Base-by-base conservation (phyloP, 2,113 vertebrate genomes). In the Leptosomus discolor region DNA sequence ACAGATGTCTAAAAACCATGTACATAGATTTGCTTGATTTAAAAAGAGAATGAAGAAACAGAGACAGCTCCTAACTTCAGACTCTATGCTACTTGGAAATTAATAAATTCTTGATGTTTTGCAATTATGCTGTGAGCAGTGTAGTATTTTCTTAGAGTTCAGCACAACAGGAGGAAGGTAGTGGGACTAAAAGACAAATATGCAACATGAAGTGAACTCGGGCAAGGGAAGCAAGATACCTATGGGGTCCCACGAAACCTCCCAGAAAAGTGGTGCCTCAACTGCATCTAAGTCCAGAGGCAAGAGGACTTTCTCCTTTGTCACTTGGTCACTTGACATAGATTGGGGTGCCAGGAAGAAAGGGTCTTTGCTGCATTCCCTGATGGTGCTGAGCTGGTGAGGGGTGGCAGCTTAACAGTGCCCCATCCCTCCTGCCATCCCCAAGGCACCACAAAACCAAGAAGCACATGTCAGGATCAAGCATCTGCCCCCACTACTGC, bases 101-200 rank as follows among this genome's bases (percentile, higher is more conserved):
- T 5, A 98, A 98, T 98, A 98, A 98, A 98, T 68, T 86, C 69
- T 95, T 83, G 87, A 65, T 94, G 95, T 97, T 98, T 97, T 97
- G 88, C 96, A 97, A 95, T 94, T 94, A 97, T 36, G 82, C 43
- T 54, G 77, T 86, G 54, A 58, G 14, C 74, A 60, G 78, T 37
- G 39, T 56, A 29, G 12, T 84, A 8, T 90, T 97, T 97, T 83
- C 80, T 79, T 91, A 34, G 36, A 75, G n/a, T 45, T 90, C 41
- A 68, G 58, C 74, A 50, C 46, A 77, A 77, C 4, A 43, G 46
- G 60, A 88, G 69, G 22, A 67, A 90, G 75, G 23, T 46, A 82
- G 61, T 10, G 12, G 24, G 56, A 91, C 29, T 78, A 54, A 75
- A 37, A 48, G 21, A 70, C 18, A 81, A 89, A 86, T 4, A 50